Evolutionary conservation across 2,797 vertebrate genomes (phyloP).

Genomic region (Tokudaia muenninki): DNA sequence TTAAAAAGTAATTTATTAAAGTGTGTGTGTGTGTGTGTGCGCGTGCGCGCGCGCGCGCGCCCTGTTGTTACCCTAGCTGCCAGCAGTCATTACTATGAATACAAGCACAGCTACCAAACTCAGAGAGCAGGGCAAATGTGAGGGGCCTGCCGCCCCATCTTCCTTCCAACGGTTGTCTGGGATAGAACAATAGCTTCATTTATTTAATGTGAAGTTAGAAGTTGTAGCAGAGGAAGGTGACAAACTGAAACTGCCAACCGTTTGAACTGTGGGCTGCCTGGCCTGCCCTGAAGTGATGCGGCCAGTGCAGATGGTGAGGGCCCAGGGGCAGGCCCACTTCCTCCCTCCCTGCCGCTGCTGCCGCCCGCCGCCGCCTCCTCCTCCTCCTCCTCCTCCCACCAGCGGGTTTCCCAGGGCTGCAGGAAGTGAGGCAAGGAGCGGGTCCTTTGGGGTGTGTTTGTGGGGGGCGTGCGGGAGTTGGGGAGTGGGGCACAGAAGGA

Average conservation of each 20-base stretch:
- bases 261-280: slow-evolving; percentile 58
- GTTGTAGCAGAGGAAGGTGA: slow-evolving; percentile 62
- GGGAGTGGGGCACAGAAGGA: neutral
- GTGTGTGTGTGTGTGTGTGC: neutral
- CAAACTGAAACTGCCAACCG: slow-evolving; percentile 70
- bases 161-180: slow-evolving; percentile 10
- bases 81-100: neutral
- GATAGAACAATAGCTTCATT: slow-evolving; percentile 7
- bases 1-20: neutral
- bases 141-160: neutral
- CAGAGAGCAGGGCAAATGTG: rapidly evolving
- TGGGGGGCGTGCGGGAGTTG: neutral
- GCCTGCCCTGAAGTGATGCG: neutral
- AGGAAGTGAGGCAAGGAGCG: slow-evolving; percentile 73
- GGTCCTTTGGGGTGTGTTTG: neutral
- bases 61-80: neutral
- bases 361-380: slow-evolving; percentile 31
- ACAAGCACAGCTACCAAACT: neutral
- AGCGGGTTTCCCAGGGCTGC: slow-evolving; percentile 55
- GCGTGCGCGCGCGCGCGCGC: rapidly evolving
- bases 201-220: slow-evolving; percentile 49
- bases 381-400: slow-evolving; percentile 65
- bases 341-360: slow-evolving; percentile 18
- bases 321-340: slow-evolving; percentile 76
- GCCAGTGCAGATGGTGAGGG: slow-evolving; percentile 66